phyloP scores from a whole-genome alignment of 2,113 vertebrate genomes.

The Phaethon lepturus region DNA sequence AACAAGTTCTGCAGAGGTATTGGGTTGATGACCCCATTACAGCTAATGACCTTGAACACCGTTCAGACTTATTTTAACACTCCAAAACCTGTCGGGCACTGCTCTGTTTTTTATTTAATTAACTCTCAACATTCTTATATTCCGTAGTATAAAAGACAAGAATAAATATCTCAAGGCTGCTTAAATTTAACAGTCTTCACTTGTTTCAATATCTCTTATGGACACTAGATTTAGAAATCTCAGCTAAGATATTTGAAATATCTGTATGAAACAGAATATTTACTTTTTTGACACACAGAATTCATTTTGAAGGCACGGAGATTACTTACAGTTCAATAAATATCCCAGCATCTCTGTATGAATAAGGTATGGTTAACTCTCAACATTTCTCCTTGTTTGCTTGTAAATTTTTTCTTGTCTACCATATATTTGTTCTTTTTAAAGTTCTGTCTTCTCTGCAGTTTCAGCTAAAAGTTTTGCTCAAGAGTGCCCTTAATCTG shows the following conservation, averaged over 20 bases:
- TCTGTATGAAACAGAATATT: not conserved
- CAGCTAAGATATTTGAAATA: not conserved
- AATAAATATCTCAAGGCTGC: not conserved
- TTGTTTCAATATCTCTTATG: not conserved
- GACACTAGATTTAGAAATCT: not conserved
- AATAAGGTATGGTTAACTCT: not conserved
- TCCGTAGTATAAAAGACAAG: not conserved
- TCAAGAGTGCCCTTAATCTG: not conserved
- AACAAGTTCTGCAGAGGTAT: not conserved
- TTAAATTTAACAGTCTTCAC: not conserved
- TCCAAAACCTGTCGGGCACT: not conserved
- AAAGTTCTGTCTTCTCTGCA: not conserved
- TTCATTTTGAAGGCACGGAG: not conserved
- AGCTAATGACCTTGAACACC: not conserved
- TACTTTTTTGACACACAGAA: not conserved
- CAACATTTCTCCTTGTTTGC: not conserved
- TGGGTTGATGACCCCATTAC: not conserved
- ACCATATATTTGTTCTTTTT: not conserved
- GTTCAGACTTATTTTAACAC: not conserved
- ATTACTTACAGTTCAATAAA: not conserved
- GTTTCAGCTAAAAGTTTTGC: slow-evolving; percentile 4
- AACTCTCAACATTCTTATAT: not conserved
- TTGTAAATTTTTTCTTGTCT: not conserved
- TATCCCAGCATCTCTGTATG: not conserved
- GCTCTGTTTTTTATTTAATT: not conserved